Conservation (phyloP, 2,797 vertebrate genomes). For the Ceryle rudis region DNA sequence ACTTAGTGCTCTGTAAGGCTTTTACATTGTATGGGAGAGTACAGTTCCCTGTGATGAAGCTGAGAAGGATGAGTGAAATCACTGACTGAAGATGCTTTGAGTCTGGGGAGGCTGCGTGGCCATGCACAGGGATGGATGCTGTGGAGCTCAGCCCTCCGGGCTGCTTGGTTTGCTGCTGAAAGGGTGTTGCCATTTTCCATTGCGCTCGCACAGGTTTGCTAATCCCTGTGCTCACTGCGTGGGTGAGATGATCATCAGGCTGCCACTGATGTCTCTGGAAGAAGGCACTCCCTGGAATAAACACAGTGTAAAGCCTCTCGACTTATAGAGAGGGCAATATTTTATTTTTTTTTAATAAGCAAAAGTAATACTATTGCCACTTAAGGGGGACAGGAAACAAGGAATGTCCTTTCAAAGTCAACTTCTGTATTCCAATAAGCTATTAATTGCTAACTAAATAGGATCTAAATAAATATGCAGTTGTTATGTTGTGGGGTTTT, state of each 20-base stretch:
- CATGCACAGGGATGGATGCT: not conserved
- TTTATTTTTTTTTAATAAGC: not conserved
- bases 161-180: not conserved
- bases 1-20: constrained; percentile 19
- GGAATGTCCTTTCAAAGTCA: not conserved
- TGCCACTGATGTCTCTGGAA: not conserved
- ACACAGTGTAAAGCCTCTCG: not conserved
- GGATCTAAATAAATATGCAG: not conserved
- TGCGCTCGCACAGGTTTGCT: not conserved
- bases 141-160: not conserved
- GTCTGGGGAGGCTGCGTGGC: not conserved
- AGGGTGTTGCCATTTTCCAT: not conserved
- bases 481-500: not conserved
- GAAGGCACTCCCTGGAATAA: not conserved
- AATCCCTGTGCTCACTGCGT: rapidly evolving
- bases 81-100: not conserved
- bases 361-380: not conserved
- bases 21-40: not conserved
- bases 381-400: not conserved
- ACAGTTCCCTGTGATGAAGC: not conserved
- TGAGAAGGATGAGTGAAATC: not conserved
- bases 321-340: not conserved
- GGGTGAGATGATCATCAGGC: not conserved
- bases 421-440: not conserved
- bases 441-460: not conserved